Conservation (phyloP, 2,888 invertebrate species). For the Cylloceria caligata region DNA sequence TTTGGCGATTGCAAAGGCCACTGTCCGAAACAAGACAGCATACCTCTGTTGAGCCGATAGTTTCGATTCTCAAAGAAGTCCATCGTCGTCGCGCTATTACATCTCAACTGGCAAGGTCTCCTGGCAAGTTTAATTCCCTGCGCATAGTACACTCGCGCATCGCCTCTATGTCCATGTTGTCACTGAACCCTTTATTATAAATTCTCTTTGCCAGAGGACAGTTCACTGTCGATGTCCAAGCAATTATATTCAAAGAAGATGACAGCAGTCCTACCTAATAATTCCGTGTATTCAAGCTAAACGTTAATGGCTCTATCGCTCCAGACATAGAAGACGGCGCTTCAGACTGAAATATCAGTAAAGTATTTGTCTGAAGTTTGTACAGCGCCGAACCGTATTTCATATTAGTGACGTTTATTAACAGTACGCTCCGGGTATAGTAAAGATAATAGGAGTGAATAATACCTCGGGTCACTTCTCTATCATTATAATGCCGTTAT, state of each 20-base stretch:
- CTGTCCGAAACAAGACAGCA: constrained; percentile 37
- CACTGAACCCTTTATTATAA: background rate
- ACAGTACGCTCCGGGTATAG: background rate
- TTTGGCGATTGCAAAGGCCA: constrained; percentile 47
- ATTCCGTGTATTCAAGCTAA: background rate
- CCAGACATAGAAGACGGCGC: too few relatives aligned
- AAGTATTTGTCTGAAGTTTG: background rate
- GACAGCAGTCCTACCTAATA: background rate
- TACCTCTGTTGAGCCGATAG: constrained; percentile 31
- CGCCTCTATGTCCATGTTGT: background rate
- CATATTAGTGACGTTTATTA: background rate
- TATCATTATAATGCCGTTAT: too few relatives aligned
- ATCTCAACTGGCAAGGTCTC: background rate
- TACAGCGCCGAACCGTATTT: background rate
- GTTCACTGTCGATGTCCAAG: background rate
- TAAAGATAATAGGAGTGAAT: background rate
- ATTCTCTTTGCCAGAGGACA: constrained; percentile 3
- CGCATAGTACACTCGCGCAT: background rate
- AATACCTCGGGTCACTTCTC: background rate
- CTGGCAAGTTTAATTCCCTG: background rate
- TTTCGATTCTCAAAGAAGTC: constrained; percentile 44
- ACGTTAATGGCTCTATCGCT: background rate
- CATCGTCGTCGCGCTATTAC: constrained; percentile 33
- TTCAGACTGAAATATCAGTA: background rate
- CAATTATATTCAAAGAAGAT: background rate